Evolutionary conservation across 2,797 vertebrate genomes (phyloP).

Genomic region (Falco naumanni): DNA sequence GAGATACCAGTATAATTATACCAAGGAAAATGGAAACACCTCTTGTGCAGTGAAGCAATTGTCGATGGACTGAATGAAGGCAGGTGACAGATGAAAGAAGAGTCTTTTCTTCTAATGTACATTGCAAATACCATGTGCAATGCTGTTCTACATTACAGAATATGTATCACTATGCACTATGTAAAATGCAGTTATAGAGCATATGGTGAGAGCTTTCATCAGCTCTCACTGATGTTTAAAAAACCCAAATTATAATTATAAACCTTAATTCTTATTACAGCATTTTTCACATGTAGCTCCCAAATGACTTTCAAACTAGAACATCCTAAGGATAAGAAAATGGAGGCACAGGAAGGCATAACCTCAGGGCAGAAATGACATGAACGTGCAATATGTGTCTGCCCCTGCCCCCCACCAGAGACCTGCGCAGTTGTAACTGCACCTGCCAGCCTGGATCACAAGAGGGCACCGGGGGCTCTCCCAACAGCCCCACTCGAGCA

Average conservation of each 20-base stretch:
- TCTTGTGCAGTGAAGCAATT: background rate
- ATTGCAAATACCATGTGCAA: background rate
- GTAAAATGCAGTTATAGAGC: background rate
- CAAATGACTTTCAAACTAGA: background rate
- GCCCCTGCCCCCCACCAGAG: background rate
- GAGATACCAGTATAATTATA: background rate
- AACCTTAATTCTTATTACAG: background rate
- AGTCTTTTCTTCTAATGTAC: background rate
- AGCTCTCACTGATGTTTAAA: background rate
- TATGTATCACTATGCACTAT: background rate
- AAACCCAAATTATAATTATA: background rate
- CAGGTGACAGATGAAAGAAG: background rate
- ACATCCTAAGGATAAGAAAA: background rate
- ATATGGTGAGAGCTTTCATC: background rate
- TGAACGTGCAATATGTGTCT: accelerated
- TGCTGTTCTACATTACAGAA: background rate
- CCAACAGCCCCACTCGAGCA: background rate
- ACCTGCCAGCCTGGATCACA: background rate
- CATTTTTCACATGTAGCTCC: background rate
- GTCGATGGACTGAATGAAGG: background rate
- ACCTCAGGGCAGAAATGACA: background rate
- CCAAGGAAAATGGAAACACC: background rate
- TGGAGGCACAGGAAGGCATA: background rate
- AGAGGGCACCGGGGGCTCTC: background rate
- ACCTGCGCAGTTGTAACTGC: background rate